Base-by-base conservation (phyloP, 2,113 vertebrate species). In the Pterophyllum scalare region DNA sequence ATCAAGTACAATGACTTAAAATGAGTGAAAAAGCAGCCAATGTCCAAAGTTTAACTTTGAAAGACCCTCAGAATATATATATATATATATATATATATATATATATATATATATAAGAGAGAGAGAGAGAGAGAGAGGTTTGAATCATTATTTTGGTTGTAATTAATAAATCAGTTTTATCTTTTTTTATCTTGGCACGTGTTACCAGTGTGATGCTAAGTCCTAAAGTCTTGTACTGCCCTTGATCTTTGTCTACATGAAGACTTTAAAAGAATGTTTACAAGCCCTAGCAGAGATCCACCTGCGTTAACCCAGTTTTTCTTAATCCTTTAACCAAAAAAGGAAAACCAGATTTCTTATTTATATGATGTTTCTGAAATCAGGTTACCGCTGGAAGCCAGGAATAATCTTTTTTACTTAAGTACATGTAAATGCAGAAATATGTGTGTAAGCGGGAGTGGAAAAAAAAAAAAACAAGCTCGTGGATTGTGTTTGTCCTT, bases 361-460 rank as follows among this genome's bases (percentile, higher is more conserved):
- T 81, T 79, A 13, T 20, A 52, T 59, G 35, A 49, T 40, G 22
- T 75, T 77, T 76, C 3, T 54, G 26, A 88, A 90, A 87, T 59
- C 65, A 57, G 79, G 76, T 82, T 64, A 19, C 26, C 3, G 40
- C 78, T 43, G 58, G 74, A 77, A 85, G 80, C 84, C 77, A 33
- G 24, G 28, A 59, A 52, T 85, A 87, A 87, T 84, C 67, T 70
- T 81, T 74, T 86, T 72, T 49, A 58, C 61, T 64, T 83, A 78
- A 80, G 56, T 38, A 59, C 70, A 82, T 74, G 40, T 82, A 87
- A 88, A 91, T 84, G 76, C 74, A 81, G 28, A 62, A 74, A n/a
- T 76, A 14, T 79, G 80, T 38, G 12, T 77, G 43, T 31, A 62
- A 49, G 74, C 15, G 40, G 54, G 72, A 22, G 54, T 5, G 33